Base-by-base conservation (phyloP, 2,797 vertebrate species). In the Petrocephalus sullivani region DNA sequence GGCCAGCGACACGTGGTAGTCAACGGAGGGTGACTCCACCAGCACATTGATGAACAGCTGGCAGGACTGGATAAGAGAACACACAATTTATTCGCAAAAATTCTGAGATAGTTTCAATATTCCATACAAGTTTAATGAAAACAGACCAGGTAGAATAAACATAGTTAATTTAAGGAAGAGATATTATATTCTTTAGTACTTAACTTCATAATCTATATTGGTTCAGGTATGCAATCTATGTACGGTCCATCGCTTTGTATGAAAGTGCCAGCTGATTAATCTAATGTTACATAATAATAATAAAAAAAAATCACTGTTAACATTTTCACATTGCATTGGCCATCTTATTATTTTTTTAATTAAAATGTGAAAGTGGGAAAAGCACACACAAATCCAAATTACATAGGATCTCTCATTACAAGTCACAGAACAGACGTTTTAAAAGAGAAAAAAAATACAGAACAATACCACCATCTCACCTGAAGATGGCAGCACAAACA, bases 31-130 rank as follows among this genome's bases (percentile, higher is more conserved):
- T 0, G 97, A 97, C 92, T 99, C 98, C 57, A 97, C 96, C 3
- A 98, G 96, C 89, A 99, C 97, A 0, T 98, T 99, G 94, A 99
- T 99, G 94, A 99, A 99, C 90, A 99, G 96, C 94, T 99, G 98
- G 92, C 98, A 99, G 85, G 97, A 98, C 98, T 99, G 93, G 28
- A 87, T 86, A 87, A 91, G n/a, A 67, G 53, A 67, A 0, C 6
- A 89, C 1, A 19, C 56, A 56, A 33, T 16, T 53, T 2, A 67
- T 46, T 57, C 19, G 1, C 14, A 41, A 33, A 12, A 41, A 5
- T 81, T 37, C 12, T 54, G 14, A 75, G 41, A n/a, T 37, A n/a
- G 6, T n/a, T 16, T 78, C 37, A 37, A 41, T 56, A 49, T 61
- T 41, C 28, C 85, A 86, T 10, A 14, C 12, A 37, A 33, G 10